These are phyloP conservation scores for Steinernema khuongi DNA, from an alignment of 1,140 invertebrate genomes.

Conservation along the genomic window DNA sequence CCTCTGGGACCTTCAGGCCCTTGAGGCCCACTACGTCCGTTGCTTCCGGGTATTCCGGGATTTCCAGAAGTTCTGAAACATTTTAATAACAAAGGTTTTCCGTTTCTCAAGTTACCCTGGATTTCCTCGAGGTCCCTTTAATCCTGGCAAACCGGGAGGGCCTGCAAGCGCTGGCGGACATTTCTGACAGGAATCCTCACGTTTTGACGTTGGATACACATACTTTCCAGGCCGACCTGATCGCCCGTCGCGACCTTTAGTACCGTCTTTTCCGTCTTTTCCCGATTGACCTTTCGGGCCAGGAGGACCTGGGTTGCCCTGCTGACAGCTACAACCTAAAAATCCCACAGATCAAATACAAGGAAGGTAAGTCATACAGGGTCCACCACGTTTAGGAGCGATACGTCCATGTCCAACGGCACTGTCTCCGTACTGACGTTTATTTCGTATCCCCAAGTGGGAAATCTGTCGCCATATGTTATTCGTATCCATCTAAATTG, in stretches of 20 bases:
- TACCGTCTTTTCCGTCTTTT: conserved; percentile 15
- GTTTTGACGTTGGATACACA: conserved; percentile 15
- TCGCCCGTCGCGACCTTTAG: conserved; percentile 26
- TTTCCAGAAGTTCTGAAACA: conserved; percentile 23
- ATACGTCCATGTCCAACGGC: not conserved
- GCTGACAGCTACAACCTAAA: conserved; percentile 32
- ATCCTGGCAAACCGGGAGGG: conserved; percentile 50
- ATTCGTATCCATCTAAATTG: not conserved
- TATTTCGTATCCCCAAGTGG: not conserved
- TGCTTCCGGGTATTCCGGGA: conserved; percentile 41
- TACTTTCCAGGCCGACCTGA: conserved; percentile 25
- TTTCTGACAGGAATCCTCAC: conserved; percentile 29
- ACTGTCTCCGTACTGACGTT: not conserved
- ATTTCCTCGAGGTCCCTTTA: conserved; percentile 41
- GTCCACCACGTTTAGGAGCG: not conserved
- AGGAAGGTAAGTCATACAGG: not conserved
- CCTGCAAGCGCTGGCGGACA: conserved; percentile 27
- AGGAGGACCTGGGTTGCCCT: conserved; percentile 25
- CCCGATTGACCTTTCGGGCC: conserved; percentile 27
- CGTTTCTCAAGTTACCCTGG: conserved; percentile 23
- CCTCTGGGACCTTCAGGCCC: conserved; percentile 44
- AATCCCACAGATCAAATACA: not conserved
- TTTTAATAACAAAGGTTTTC: not conserved
- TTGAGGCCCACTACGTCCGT: conserved; percentile 46
- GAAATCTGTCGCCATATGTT: not conserved